Evolutionary conservation across 1,140 invertebrate species (phyloP).

Genomic region (Drosophila athabasca): DNA sequence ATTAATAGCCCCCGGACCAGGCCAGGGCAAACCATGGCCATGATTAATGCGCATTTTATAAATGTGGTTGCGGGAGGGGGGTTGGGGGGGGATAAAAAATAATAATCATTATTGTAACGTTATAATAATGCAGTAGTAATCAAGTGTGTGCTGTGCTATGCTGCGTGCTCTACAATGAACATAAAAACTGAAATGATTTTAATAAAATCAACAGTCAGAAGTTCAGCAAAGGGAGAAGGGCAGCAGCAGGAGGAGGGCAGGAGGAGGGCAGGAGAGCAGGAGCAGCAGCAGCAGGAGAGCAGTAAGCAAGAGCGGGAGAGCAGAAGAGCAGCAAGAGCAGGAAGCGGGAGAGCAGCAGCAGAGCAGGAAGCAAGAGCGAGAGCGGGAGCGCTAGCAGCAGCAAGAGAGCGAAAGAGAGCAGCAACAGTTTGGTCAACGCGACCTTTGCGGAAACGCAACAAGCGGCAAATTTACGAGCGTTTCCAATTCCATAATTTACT

Average conservation of each 20-base stretch:
- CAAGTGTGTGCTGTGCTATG: conserved; percentile 30
- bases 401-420: not conserved
- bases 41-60: conserved; percentile 59
- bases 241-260: not conserved
- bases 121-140: conserved; percentile 63
- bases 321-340: not conserved
- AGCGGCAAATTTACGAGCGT: conserved; percentile 47
- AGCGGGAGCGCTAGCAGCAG: not conserved
- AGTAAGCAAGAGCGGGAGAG: conserved; percentile 19
- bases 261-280: conserved; percentile 1
- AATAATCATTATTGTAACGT: conserved; percentile 64
- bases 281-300: too few species aligned
- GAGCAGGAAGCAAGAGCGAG: conserved; percentile 17
- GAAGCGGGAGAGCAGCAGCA: not conserved
- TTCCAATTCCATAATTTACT: conserved; percentile 55
- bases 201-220: conserved; percentile 54
- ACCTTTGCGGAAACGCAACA: conserved; percentile 32
- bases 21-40: conserved; percentile 36
- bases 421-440: conserved; percentile 53
- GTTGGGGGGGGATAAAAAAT: conserved; percentile 34
- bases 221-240: conserved; percentile 2
- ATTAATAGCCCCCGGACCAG: conserved; percentile 44
- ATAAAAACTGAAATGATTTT: conserved; percentile 48
- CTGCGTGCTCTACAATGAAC: conserved; percentile 8
- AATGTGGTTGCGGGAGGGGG: conserved; percentile 42